phyloP scores from a whole-genome alignment of 1,140 invertebrate genomes.

The Homarus americanus region DNA sequence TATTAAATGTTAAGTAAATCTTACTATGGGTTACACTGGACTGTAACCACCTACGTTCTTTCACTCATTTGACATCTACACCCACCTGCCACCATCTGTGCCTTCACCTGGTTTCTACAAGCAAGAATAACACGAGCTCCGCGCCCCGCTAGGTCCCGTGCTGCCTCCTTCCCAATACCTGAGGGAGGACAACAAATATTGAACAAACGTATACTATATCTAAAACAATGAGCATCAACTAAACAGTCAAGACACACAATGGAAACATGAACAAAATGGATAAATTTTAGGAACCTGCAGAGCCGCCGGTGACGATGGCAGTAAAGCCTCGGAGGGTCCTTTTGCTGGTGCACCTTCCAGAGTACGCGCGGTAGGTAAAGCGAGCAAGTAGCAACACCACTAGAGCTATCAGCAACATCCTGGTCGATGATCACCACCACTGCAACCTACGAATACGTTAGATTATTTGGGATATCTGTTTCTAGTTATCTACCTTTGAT shows the following conservation, averaged over 20 bases:
- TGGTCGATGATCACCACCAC: no score
- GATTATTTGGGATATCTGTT: no score
- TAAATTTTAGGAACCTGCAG: not conserved
- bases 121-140: conserved; percentile 80
- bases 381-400: not conserved
- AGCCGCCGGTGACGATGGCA: conserved; percentile 29
- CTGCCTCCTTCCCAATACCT: conserved; percentile 78
- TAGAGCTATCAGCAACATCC: conserved; percentile 9
- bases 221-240: no score
- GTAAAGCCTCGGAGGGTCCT: not conserved
- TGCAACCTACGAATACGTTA: no score
- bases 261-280: no score
- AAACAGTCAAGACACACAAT: no score
- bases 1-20: no score
- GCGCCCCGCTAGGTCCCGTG: conserved; percentile 77
- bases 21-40: no score
- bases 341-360: not conserved
- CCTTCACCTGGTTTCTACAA: conserved; percentile 79
- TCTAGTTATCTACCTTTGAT: no score
- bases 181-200: not conserved
- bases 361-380: not conserved
- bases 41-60: no score
- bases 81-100: conserved; percentile 66
- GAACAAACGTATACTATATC: no score
- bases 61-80: no score